Conservation (phyloP, 2,113 vertebrate genomes). For the Nibea albiflora region DNA sequence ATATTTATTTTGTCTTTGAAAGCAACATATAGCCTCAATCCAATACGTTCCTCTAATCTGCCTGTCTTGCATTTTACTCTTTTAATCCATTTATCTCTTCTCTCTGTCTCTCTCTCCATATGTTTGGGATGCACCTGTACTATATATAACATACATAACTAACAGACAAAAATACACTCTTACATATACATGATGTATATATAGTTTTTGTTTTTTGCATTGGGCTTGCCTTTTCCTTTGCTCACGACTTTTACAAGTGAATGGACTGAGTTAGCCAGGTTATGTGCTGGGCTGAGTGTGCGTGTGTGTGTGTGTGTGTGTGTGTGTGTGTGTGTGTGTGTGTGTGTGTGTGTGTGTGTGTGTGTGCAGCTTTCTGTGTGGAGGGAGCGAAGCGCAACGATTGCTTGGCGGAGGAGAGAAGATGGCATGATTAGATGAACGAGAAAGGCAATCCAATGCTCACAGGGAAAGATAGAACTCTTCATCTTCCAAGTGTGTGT, state of each 20-base stretch:
- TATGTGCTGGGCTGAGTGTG: conserved; percentile 24
- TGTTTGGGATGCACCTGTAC: neutral
- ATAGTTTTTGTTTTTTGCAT: conserved; percentile 2
- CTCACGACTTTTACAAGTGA: conserved; percentile 45
- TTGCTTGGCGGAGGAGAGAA: conserved; percentile 82
- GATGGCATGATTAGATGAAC: conserved; percentile 83
- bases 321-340: conserved; percentile 28
- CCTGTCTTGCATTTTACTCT: conserved; percentile 11
- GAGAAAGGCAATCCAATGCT: conserved; percentile 81
- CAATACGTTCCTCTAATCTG: conserved; percentile 40
- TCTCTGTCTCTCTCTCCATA: neutral
- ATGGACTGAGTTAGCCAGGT: conserved; percentile 50
- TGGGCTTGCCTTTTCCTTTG: conserved; percentile 14
- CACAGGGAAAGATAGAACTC: conserved; percentile 79
- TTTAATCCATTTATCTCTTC: conserved; percentile 30
- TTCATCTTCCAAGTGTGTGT: conserved; percentile 69
- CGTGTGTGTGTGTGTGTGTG: conserved; percentile 31
- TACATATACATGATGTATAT: neutral
- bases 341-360: conserved; percentile 4
- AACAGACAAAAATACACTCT: neutral
- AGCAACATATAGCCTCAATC: conserved; percentile 39
- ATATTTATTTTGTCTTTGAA: conserved; percentile 61
- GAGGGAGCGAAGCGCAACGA: conserved; percentile 69
- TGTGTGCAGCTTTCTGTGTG: conserved; percentile 46
- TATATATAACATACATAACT: conserved; percentile 2